Evolutionary conservation across 2,888 invertebrate species (phyloP), one percentile per base, ranked within the genome.

Genomic region (Gasteruption jaculator): DNA sequence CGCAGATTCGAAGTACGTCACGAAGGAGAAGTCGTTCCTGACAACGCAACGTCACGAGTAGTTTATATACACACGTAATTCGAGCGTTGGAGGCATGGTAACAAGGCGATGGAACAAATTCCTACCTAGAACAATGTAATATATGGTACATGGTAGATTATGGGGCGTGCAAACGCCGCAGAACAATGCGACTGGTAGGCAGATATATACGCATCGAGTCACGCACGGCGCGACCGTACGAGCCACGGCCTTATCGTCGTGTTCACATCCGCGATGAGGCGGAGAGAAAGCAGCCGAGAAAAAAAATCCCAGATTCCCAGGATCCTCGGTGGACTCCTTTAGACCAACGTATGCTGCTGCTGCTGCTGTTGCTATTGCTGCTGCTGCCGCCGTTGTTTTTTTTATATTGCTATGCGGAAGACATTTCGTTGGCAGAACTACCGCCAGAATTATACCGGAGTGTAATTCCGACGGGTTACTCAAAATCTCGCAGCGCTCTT

Each of bases 281-380:
- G 49, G 44, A 50, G 56, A 49, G 54, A 54, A 58, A 56, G 57
- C 57, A 20, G 32, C 39, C 22, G 45, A 43, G 49, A 16, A 41
- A 59, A 64, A 65, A 63, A 65, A 63, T 60, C 36, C 55, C 38
- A 53, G 60, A 65, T 67, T 68, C 66, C 65, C 68, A 68, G 61
- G 66, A 61, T 60, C 59, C 54, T 33, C 32, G 53, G 48, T 50
- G 52, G 57, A 55, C 57, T 54, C 49, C 47, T 52, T 49, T 45
- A 42, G 43, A 5, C 42, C 32, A 37, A 35, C 33, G 39, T 43
- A 33, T 44, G 26, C 29, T 32, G 16, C 45, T 35, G 50, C n/a
- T n/a, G n/a, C n/a, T n/a, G n/a, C n/a, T n/a, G n/a, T n/a, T n/a
- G n/a, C n/a, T n/a, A n/a, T n/a, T n/a, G n/a, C n/a, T n/a, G n/a